phyloP scores from a whole-genome alignment of 2,113 vertebrate species.

The Nothobranchius kuhntae region DNA sequence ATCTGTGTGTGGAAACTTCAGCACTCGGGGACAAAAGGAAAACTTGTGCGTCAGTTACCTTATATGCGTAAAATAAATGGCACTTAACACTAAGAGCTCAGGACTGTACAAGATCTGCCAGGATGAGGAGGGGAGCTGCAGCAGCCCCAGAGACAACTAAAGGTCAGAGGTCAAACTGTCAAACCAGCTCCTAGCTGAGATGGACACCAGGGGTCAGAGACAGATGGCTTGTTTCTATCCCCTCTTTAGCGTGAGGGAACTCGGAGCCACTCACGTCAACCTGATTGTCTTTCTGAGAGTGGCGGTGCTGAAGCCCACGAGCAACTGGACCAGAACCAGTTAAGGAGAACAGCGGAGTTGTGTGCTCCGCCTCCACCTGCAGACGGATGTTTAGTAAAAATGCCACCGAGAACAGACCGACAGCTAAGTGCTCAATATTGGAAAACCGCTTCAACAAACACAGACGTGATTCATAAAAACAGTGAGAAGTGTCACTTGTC shows the following conservation, averaged over 20 bases:
- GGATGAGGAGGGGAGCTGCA: constrained; percentile 42
- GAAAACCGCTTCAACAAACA: constrained; percentile 71
- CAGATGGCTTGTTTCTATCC: constrained; percentile 62
- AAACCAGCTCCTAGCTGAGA: no score
- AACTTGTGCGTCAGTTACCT: constrained; percentile 75
- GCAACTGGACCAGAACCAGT: constrained; percentile 45
- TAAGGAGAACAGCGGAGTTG: constrained; percentile 34
- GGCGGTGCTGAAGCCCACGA: constrained; percentile 37
- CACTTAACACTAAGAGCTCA: constrained; percentile 80
- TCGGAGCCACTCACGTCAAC: constrained; percentile 47
- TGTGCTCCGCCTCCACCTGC: constrained; percentile 41
- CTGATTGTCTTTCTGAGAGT: constrained; percentile 72
- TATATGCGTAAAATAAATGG: constrained; percentile 79
- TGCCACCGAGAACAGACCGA: constrained; percentile 66
- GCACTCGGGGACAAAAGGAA: constrained; percentile 29
- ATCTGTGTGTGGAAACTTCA: constrained; percentile 53
- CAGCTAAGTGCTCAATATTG: constrained; percentile 79
- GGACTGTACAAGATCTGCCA: constrained; percentile 74
- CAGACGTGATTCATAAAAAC: constrained; percentile 76
- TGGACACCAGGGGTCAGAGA: constrained; percentile 26
- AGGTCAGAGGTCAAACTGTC: constrained; percentile 56
- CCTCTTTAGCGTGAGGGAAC: constrained; percentile 43
- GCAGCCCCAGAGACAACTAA: constrained; percentile 46
- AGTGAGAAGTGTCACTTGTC: constrained; percentile 72
- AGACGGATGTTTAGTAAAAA: constrained; percentile 52